Evolutionary conservation across 2,797 vertebrate species (phyloP).

Genomic region (Myotis daubentonii): DNA sequence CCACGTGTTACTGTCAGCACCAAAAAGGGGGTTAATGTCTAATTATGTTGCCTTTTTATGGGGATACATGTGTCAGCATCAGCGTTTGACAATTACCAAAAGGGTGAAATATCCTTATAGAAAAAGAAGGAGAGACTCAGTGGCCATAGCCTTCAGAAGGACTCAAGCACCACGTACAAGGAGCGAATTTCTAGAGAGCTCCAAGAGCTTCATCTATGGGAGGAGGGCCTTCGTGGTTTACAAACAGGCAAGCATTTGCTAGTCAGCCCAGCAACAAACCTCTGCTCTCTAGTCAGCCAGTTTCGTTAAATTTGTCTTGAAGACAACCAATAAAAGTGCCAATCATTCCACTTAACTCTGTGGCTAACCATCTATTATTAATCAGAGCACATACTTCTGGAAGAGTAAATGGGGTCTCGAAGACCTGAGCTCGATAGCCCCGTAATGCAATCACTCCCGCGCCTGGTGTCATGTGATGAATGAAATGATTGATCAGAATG

Average conservation of each 20-base stretch:
- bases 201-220: neutral
- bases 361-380: slow-evolving; percentile 80
- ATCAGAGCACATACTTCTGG: slow-evolving; percentile 72
- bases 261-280: neutral
- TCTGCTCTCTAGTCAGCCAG: slow-evolving; percentile 48
- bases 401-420: slow-evolving; percentile 63
- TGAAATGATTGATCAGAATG: slow-evolving; percentile 47
- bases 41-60: neutral
- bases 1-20: neutral
- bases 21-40: neutral
- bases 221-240: neutral
- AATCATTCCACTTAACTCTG: slow-evolving; percentile 72
- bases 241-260: neutral
- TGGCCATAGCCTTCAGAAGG: neutral
- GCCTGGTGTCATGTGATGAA: slow-evolving; percentile 44
- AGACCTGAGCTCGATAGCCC: slow-evolving; percentile 72
- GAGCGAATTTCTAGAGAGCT: neutral
- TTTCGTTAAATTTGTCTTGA: slow-evolving; percentile 68
- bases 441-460: slow-evolving; percentile 54
- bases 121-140: neutral
- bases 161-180: neutral
- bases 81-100: neutral
- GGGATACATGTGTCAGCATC: neutral
- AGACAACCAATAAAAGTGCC: slow-evolving; percentile 71
- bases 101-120: neutral